These are phyloP conservation scores for Dasypus novemcinctus DNA, from an alignment of 2,113 vertebrate species.

Conservation along the genomic window DNA sequence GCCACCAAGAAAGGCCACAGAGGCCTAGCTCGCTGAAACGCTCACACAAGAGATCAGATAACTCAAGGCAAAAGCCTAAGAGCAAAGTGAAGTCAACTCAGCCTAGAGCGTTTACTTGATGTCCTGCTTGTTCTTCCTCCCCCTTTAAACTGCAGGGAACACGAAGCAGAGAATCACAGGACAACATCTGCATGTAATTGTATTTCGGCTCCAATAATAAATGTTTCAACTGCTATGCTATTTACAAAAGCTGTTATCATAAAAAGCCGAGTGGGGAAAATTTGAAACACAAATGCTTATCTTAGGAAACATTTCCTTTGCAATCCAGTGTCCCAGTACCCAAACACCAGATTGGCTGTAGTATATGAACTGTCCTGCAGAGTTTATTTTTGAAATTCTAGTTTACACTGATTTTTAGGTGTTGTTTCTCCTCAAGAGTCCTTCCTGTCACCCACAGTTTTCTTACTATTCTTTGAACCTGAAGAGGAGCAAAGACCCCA, in stretches of 20 bases:
- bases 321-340: constrained; percentile 32
- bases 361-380: constrained; percentile 6
- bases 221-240: constrained; percentile 78
- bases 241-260: constrained; percentile 80
- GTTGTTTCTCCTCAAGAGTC: constrained; percentile 58
- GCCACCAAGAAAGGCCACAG: constrained; percentile 78
- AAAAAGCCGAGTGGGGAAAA: constrained; percentile 75
- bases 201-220: constrained; percentile 81
- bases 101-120: constrained; percentile 60
- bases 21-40: constrained; percentile 78
- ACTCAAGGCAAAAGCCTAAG: constrained; percentile 75
- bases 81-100: constrained; percentile 63
- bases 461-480: constrained; percentile 57
- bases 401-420: constrained; percentile 35
- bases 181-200: constrained; percentile 81
- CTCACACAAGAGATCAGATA: constrained; percentile 83
- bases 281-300: constrained; percentile 78
- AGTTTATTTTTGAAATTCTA: constrained; percentile 36
- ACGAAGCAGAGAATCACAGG: constrained; percentile 76
- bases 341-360: constrained; percentile 38
- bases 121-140: constrained; percentile 70
- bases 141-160: constrained; percentile 60
- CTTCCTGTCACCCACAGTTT: constrained; percentile 38
- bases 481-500: constrained; percentile 58
- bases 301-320: constrained; percentile 69